Evolutionary conservation across 2,797 vertebrate species (phyloP).

Genomic region (Neomorphus geoffroyi): DNA sequence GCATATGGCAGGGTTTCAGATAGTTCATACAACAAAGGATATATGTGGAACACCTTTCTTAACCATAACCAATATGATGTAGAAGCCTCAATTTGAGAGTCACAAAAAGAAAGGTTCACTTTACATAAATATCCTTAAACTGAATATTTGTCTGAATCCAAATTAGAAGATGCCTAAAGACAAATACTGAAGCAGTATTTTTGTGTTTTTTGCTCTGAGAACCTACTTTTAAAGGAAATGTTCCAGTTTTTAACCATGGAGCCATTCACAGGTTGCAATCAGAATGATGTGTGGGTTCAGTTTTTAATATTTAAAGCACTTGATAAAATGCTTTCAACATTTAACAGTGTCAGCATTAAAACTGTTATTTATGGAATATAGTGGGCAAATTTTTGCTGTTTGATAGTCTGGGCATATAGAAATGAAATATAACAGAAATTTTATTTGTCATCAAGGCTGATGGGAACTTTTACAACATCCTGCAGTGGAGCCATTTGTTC

Average conservation of each 20-base stretch:
- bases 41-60: background rate
- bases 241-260: background rate
- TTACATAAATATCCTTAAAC: background rate
- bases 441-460: background rate
- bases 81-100: background rate
- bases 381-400: background rate
- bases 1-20: background rate
- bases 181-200: background rate
- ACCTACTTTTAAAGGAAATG: background rate
- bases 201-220: background rate
- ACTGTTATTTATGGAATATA: background rate
- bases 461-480: background rate
- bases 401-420: background rate
- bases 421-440: background rate
- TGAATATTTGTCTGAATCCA: background rate
- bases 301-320: background rate
- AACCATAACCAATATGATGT: background rate
- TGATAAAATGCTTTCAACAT: background rate
- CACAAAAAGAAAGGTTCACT: background rate
- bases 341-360: background rate
- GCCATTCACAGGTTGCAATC: background rate
- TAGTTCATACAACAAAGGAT: background rate
- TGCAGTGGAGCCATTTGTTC: background rate
- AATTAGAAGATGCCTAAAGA: background rate
- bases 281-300: background rate